Conservation (phyloP, 2,113 vertebrate species). For the Oxyruncus cristatus region DNA sequence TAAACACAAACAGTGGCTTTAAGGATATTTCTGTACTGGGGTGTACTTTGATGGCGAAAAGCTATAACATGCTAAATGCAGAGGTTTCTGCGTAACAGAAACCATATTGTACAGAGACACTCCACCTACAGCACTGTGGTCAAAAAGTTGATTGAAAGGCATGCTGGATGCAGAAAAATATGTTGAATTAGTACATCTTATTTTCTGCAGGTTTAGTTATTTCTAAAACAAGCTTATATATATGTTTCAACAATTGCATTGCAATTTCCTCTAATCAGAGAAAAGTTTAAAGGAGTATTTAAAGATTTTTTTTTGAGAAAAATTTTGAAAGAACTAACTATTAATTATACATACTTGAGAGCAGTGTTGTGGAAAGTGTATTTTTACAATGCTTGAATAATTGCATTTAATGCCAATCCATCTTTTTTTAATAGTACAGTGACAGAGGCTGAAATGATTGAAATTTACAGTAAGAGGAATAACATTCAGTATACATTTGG, state of each 20-base stretch:
- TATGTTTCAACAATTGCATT: neutral
- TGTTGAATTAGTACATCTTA: conserved; percentile 30
- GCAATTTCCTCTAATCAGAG: neutral
- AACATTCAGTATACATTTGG: neutral
- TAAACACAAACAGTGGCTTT: conserved; percentile 67
- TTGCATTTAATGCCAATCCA: neutral
- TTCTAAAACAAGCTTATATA: neutral
- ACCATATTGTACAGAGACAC: conserved; percentile 59
- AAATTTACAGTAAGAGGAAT: neutral
- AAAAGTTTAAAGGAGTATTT: neutral
- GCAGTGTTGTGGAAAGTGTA: neutral
- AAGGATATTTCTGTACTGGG: conserved; percentile 61
- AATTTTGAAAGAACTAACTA: neutral
- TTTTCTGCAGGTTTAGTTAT: conserved; percentile 32
- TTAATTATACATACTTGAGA: neutral
- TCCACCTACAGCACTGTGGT: conserved; percentile 61
- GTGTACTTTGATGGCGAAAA: conserved; percentile 62
- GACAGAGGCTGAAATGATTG: neutral
- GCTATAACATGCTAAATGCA: conserved; percentile 64
- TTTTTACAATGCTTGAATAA: conserved; percentile 3
- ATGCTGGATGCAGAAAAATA: conserved; percentile 51
- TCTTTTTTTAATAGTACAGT: neutral
- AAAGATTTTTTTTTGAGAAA: too few relatives aligned
- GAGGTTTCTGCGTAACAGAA: conserved; percentile 71
- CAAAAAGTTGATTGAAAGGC: conserved; percentile 64